Base-by-base conservation (phyloP, 2,797 vertebrate genomes). In the Lepus townsendii region DNA sequence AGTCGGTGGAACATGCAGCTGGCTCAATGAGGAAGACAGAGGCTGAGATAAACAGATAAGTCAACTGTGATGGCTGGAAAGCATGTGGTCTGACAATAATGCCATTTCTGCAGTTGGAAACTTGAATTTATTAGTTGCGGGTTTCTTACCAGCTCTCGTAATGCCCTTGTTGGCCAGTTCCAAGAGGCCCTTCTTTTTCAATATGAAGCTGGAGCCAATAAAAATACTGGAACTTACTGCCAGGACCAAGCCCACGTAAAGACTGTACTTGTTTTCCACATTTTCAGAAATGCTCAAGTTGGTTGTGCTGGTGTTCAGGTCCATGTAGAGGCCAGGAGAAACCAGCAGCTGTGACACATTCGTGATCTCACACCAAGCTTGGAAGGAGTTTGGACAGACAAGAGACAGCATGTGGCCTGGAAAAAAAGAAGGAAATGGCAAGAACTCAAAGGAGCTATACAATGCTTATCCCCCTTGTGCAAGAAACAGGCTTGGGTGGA, bases 151-250 rank as follows among this genome's bases (percentile, higher is more conserved):
- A 94, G 98, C 98, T 98, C 98, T 98, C 24, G 95, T 96, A 52
- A 91, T 71, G 63, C 98, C 98, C 95, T 97, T 98, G 52, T 92
- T 95, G 78, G 98, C 98, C 95, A 99, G 93, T 93, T 98, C 98
- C 97, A 99, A 90, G 95, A 99, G 98, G n/a, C 98, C 98, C 96
- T 99, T 99, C 95, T 99, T 99, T 92, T 99, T 99, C 92, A 99
- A 57, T 89, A 99, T 98, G 94, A 99, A 99, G 92, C 98, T 98
- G 92, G 98, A 98, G 69, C 98, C 98, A 91, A 98, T 98, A 90
- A 99, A 99, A 95, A 98, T 4, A 91, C 98, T 98, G 96, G 98
- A 98, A 80, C 97, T 87, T 50, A 98, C 27, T 0, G 98, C 98
- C 89, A 99, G 96, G 24, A 94, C 80, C 92, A 99, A 96, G 52